A percentile compares a stretch with the other conserved stretches of the same genome.
These are phyloP conservation scores for Hemiscyllium ocellatum DNA, from an alignment of 2,113 vertebrate species.

Conservation along the genomic window DNA sequence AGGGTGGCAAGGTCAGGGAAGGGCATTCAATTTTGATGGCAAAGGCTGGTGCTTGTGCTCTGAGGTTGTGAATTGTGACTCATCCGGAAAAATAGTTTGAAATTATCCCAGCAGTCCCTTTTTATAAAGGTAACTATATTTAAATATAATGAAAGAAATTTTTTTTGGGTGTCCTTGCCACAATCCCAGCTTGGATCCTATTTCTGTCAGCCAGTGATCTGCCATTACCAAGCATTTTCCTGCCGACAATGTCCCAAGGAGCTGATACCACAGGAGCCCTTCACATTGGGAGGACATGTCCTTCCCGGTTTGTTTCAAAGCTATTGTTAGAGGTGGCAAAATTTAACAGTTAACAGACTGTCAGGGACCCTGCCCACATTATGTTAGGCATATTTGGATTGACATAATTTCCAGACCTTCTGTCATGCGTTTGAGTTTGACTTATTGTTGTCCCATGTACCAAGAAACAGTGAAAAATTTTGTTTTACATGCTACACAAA, in stretches of 20 bases:
- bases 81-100: not conserved
- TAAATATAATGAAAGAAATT: not conserved
- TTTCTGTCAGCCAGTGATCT: not conserved
- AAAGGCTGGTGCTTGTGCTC: too few species aligned
- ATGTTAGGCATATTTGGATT: too few species aligned
- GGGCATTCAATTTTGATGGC: not conserved
- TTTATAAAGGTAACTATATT: not conserved
- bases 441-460: too few species aligned
- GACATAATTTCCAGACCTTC: not conserved
- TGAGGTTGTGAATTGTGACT: not conserved
- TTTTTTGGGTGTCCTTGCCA: not conserved
- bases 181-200: not conserved
- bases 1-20: not conserved
- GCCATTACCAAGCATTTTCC: not conserved
- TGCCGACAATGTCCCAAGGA: not conserved
- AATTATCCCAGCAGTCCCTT: not conserved
- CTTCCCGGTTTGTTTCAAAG: not conserved
- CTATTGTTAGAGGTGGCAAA: not conserved
- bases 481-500: too few species aligned
- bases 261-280: not conserved
- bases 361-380: not conserved
- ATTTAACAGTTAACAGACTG: not conserved
- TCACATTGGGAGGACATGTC: not conserved
- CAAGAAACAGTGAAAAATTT: too few species aligned
- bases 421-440: too few species aligned